phyloP scores from a whole-genome alignment of 2,888 invertebrate genomes.

The Nephrotoma guestfalica region DNA sequence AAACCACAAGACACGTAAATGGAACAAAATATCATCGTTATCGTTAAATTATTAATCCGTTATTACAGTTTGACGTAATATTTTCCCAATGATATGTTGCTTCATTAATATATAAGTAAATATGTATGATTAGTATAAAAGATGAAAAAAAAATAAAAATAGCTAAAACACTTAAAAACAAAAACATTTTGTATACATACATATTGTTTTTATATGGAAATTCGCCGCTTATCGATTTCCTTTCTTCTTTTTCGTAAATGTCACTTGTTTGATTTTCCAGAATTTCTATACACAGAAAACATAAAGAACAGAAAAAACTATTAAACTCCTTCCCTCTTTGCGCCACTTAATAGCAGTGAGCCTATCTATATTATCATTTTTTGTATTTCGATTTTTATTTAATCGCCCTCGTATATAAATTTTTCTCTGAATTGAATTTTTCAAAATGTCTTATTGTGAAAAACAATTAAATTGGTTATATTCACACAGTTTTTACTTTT shows the following conservation, averaged over 20 bases:
- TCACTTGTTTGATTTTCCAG: constrained; percentile 2
- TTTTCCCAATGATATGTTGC: neutral
- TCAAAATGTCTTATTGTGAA: neutral
- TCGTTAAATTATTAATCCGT: neutral
- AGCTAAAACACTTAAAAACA: neutral
- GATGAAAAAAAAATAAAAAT: neutral
- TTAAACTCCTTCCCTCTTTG: neutral
- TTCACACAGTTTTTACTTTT: neutral
- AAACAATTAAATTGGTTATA: neutral
- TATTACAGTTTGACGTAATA: neutral
- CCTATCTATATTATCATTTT: neutral
- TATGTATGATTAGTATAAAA: neutral
- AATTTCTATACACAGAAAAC: neutral
- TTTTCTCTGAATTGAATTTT: neutral
- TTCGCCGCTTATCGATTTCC: constrained; percentile 2
- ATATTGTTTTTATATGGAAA: constrained; percentile 2
- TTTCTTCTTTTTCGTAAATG: neutral
- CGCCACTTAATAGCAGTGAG: neutral
- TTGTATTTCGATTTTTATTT: neutral
- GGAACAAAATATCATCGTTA: neutral
- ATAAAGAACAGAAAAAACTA: neutral
- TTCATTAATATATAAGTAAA: neutral
- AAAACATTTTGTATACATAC: neutral
- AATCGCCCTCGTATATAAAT: neutral
- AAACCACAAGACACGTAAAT: neutral